Base-by-base conservation (phyloP, 2,113 vertebrate genomes). In the Heterochromis multidens region DNA sequence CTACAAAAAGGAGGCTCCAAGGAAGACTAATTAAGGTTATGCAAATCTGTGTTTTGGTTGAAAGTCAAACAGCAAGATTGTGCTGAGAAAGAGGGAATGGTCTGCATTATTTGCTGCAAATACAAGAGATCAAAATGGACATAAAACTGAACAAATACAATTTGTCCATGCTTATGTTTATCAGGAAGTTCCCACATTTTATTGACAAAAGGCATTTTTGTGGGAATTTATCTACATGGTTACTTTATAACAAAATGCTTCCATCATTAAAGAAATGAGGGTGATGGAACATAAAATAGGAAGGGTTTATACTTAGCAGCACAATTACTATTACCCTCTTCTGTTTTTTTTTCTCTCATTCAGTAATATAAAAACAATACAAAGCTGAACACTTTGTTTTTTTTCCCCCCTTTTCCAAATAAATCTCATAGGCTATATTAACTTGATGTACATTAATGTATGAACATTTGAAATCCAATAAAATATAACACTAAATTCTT, bases 11-110 rank as follows among this genome's bases (percentile, higher is more conserved):
- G 21, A 21, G 58, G 49, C 33, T 4, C 37, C 31, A 40, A 79
- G 82, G n/a, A 60, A 76, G 80, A 37, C 13, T 43, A 31, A 79
- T 76, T 52, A 74, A 74, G 67, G 43, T 74, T n/a, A 33, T 31
- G 13, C 1, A 54, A 0, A 74, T 54, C 27, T 8, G 16, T 52
- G 43, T 74, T 9, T 54, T 33, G 52, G 70, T 52, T 21, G 0
- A 74, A 31, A 74, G 40, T 46, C 6, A 72, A 72, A 72, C 67
- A 72, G 43, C 17, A 52, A 52, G 17, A 31, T 72, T 72, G 43
- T 72, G 43, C 67, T 31, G 25, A 52, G 33, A 67, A 52, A 23
- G 19, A 49, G 46, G 27, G 6, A 9, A 54, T 3, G 29, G 19
- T 31, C 17, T 1, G 31, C 1, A 74, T 5, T 0, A 21, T 31